phyloP scores from a whole-genome alignment of 2,888 invertebrate species.

The Pomacea canaliculata region DNA sequence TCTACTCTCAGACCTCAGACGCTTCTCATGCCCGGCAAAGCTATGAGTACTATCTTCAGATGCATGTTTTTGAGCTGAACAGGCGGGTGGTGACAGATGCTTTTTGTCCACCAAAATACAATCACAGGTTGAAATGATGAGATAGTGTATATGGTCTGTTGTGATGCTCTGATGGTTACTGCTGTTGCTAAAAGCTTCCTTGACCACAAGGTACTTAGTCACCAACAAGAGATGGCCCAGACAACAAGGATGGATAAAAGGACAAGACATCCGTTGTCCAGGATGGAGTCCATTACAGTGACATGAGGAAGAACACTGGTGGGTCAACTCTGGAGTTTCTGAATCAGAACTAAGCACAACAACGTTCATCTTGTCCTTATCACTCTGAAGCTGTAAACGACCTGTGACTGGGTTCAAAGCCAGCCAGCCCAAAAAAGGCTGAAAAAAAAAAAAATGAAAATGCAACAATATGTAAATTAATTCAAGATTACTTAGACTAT shows the following conservation, averaged over 20 bases:
- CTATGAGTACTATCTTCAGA: no score
- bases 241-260: slow-evolving; percentile 16
- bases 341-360: background rate
- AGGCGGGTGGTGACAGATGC: no score
- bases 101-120: no score
- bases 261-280: background rate
- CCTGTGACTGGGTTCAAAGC: slow-evolving; percentile 2
- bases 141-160: no score
- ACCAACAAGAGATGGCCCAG: slow-evolving; percentile 5
- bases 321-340: background rate
- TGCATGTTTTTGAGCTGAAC: no score
- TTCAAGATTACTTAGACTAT: no score
- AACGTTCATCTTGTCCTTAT: background rate
- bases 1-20: no score
- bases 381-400: slow-evolving; percentile 3
- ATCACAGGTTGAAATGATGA: no score
- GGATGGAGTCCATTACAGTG: background rate
- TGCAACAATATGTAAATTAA: no score
- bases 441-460: background rate
- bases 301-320: slow-evolving; percentile 4
- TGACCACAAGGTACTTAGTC: background rate
- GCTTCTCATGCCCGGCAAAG: no score
- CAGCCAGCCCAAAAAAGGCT: slow-evolving; percentile 21
- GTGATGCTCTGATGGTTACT: no score
- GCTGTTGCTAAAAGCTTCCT: slow-evolving; percentile 2